Evolutionary conservation across 1,140 invertebrate species (phyloP).

Genomic region (Metaphire vulgaris): DNA sequence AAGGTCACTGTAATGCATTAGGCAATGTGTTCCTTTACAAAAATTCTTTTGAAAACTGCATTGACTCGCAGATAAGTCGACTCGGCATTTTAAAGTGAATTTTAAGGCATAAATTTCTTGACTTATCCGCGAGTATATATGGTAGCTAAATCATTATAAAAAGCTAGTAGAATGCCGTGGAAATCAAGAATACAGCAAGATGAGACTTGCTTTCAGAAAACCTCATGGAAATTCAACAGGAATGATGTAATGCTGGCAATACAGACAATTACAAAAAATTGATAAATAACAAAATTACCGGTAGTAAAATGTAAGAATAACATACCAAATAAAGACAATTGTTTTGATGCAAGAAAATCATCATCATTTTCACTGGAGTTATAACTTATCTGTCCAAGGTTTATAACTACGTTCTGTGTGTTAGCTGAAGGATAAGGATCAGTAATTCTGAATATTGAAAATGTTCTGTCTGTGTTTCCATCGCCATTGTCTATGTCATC

Average conservation of each 20-base stretch:
- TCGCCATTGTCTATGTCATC: neutral
- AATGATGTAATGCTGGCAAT: too few relatives aligned
- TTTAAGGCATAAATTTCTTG: too few relatives aligned
- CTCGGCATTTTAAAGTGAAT: too few relatives aligned
- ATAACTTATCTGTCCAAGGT: neutral
- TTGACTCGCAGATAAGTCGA: too few relatives aligned
- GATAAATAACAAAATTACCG: neutral
- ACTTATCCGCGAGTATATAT: too few relatives aligned
- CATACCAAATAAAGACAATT: neutral
- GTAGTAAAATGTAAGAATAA: neutral
- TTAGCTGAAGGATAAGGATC: neutral
- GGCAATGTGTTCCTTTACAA: too few relatives aligned
- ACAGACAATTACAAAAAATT: too few relatives aligned
- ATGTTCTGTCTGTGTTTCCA: slow-evolving; percentile 4
- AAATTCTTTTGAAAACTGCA: too few relatives aligned
- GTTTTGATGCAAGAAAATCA: neutral
- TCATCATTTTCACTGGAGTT: neutral
- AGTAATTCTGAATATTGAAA: neutral
- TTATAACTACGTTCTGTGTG: neutral
- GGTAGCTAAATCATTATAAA: neutral
- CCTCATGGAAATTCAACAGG: too few relatives aligned
- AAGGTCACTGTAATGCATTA: too few relatives aligned
- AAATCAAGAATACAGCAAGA: neutral
- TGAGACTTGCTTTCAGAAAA: too few relatives aligned
- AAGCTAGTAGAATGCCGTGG: neutral